Conservation (phyloP, 2,888 invertebrate species). For the Watsonalla cultraria region DNA sequence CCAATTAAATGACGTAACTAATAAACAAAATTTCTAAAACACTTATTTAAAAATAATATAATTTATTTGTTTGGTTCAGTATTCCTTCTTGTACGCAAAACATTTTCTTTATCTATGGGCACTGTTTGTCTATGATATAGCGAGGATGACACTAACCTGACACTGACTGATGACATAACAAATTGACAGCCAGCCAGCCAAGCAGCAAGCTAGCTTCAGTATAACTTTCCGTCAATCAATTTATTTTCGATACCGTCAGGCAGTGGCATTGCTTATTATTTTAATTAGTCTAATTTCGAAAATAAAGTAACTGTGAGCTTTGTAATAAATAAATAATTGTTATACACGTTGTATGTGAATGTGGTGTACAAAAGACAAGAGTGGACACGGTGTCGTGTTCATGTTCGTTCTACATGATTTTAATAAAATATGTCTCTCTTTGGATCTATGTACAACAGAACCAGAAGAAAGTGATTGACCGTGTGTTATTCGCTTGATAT, state of each 20-base stretch:
- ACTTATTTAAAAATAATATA: no score
- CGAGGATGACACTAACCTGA: not conserved
- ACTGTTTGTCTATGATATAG: no score
- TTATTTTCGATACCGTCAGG: not conserved
- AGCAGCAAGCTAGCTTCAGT: no score
- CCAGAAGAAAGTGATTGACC: conserved; percentile 75
- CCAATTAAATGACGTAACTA: no score
- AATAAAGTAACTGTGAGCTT: conserved; percentile 15
- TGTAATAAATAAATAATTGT: conserved; percentile 12
- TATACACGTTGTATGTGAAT: conserved; percentile 26
- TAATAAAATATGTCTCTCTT: conserved; percentile 67
- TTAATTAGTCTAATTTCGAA: no score
- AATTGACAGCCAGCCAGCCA: conserved; percentile 27
- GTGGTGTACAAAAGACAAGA: conserved; percentile 14
- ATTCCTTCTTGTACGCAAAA: no score
- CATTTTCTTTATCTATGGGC: no score
- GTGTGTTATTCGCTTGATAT: conserved; percentile 44
- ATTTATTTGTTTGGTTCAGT: no score
- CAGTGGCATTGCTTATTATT: conserved; percentile 19
- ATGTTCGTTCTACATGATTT: conserved; percentile 32
- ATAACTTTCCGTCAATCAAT: conserved; percentile 32
- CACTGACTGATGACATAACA: conserved; percentile 9
- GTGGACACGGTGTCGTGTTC: conserved; percentile 18
- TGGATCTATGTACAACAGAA: conserved; percentile 70
- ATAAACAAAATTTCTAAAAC: no score